phyloP scores from a whole-genome alignment of 2,113 vertebrate genomes.

The Osmerus mordax region DNA sequence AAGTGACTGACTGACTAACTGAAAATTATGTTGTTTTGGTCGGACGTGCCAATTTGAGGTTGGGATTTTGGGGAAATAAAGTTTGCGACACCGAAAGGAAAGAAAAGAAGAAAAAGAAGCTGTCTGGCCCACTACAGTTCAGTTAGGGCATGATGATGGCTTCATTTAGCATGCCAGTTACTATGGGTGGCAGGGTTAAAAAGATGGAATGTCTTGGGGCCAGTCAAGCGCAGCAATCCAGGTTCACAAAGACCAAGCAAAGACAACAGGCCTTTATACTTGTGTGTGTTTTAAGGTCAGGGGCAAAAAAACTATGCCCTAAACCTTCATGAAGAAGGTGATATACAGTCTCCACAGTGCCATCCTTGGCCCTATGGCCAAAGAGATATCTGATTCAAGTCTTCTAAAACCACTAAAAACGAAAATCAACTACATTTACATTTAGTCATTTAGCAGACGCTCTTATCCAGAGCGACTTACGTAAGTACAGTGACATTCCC shows the following conservation, averaged over 20 bases:
- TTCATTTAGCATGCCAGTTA: constrained; percentile 77
- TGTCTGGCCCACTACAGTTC: too few relatives aligned
- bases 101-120: too few relatives aligned
- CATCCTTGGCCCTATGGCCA: too few relatives aligned
- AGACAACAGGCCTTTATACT: background rate
- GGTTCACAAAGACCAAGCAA: constrained; percentile 72
- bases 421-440: too few relatives aligned
- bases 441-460: too few relatives aligned
- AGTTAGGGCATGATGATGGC: constrained; percentile 54
- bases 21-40: constrained; percentile 4
- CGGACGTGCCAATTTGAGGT: background rate
- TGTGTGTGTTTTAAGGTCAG: background rate
- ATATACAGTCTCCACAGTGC: background rate
- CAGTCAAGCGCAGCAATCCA: constrained; percentile 78
- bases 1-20: background rate
- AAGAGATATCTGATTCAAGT: too few relatives aligned
- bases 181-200: constrained; percentile 82
- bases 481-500: too few relatives aligned
- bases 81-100: background rate
- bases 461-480: too few relatives aligned
- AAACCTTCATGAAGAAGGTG: background rate
- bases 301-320: background rate
- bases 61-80: background rate
- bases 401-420: too few relatives aligned
- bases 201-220: constrained; percentile 77